Conservation (phyloP, 2,113 vertebrate species). For the Ciconia maguari region DNA sequence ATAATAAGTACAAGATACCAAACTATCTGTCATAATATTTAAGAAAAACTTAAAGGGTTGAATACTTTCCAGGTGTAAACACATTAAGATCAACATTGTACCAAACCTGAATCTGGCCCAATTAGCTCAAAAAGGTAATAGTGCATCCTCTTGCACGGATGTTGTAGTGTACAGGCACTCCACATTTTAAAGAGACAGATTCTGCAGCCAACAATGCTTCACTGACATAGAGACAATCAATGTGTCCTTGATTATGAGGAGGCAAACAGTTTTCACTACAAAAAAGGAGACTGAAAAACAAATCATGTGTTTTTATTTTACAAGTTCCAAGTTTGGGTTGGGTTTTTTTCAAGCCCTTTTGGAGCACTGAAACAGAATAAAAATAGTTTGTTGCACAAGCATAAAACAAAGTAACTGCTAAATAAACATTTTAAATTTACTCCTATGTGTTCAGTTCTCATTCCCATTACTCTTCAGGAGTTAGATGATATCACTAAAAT, state of each 20-base stretch:
- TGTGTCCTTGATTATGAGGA: slow-evolving; percentile 53
- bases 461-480: slow-evolving; percentile 3
- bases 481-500: not conserved
- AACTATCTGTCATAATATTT: not conserved
- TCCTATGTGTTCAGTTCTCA: not conserved
- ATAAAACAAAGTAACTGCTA: slow-evolving; percentile 56
- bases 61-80: slow-evolving; percentile 13
- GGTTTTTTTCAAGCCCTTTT: slow-evolving; percentile 23
- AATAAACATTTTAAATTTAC: slow-evolving; percentile 34
- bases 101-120: not conserved
- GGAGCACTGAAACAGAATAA: slow-evolving; percentile 41
- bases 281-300: slow-evolving; percentile 37
- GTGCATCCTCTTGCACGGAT: not conserved
- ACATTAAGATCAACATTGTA: not conserved
- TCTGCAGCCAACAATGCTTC: slow-evolving; percentile 1
- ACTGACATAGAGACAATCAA: slow-evolving; percentile 27
- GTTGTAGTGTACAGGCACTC: not conserved
- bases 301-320: slow-evolving; percentile 62
- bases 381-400: slow-evolving; percentile 65
- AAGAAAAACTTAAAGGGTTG: not conserved
- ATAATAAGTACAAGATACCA: not conserved
- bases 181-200: not conserved
- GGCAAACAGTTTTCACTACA: slow-evolving; percentile 44
- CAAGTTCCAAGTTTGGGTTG: slow-evolving; percentile 45
- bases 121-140: not conserved